Evolutionary conservation across 2,113 vertebrate genomes (phyloP).

Genomic region (Anguilla rostrata): DNA sequence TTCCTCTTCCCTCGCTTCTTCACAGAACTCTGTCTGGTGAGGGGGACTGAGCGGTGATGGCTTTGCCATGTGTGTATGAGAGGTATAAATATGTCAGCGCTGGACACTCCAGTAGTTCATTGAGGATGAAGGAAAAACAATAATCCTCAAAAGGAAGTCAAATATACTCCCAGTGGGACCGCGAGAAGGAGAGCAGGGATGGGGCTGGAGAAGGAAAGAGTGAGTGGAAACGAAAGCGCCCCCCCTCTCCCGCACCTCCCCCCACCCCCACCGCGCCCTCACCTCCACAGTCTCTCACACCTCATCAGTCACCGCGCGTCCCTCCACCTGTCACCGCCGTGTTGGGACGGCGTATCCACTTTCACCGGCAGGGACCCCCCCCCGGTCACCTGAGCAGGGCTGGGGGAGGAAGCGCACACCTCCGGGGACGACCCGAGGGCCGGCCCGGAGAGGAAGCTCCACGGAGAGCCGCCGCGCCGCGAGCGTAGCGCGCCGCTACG

Average conservation of each 20-base stretch:
- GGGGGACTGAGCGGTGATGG: slow-evolving; percentile 73
- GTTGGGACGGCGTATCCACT: slow-evolving; percentile 14
- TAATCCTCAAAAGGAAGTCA: slow-evolving; percentile 26
- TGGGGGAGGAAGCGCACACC: not conserved
- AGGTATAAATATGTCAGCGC: slow-evolving; percentile 56
- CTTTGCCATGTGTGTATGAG: slow-evolving; percentile 61
- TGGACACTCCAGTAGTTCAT: slow-evolving; percentile 1
- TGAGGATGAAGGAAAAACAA: slow-evolving; percentile 15
- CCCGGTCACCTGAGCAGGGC: slow-evolving; percentile 19
- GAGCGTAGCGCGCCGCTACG: not conserved
- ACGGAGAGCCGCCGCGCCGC: not conserved
- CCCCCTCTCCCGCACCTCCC: not conserved
- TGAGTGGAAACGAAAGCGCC: not conserved
- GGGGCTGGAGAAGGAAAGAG: not conserved
- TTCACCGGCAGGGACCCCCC: slow-evolving; percentile 3
- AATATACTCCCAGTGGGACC: slow-evolving; percentile 29
- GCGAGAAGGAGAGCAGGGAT: slow-evolving; percentile 6
- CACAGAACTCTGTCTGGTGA: slow-evolving; percentile 64
- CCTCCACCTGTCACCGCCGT: not conserved
- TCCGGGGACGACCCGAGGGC: not conserved
- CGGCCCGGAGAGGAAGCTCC: not conserved
- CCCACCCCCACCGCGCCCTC: not conserved
- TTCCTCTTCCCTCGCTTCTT: slow-evolving; percentile 53
- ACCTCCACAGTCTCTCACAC: not conserved
- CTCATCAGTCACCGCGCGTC: not conserved